Percentiles rank a stretch among this genome's conserved stretches.
Conservation (phyloP, 2,797 vertebrate genomes). For the Crenuchus spilurus region DNA sequence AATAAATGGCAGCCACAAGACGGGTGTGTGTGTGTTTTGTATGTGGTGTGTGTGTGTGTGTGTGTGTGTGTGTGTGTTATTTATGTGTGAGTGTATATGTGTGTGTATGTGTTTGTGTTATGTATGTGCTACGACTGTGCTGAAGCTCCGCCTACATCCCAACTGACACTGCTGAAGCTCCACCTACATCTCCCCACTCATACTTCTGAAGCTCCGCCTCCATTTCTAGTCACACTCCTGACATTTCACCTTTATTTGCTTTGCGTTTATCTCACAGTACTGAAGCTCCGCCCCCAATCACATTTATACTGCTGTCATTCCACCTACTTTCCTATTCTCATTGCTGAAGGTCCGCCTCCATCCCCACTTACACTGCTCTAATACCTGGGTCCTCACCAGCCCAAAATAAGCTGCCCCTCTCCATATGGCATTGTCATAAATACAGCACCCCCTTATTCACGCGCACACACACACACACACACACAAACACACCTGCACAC, state of each 20-base stretch:
- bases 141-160: neutral
- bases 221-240: neutral
- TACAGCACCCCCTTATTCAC: slow-evolving; percentile 14
- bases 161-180: neutral
- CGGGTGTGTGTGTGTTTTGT: slow-evolving; percentile 40
- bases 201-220: neutral
- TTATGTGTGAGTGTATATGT: too few species aligned
- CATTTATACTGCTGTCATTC: neutral
- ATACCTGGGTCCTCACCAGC: slow-evolving; percentile 50
- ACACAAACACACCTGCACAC: slow-evolving; percentile 30
- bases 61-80: slow-evolving; percentile 26
- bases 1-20: slow-evolving; percentile 79
- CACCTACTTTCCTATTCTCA: neutral
- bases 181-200: neutral
- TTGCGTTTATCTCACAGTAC: neutral
- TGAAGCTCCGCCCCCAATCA: neutral
- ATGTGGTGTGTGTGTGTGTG: too few species aligned
- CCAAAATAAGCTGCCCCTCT: slow-evolving; percentile 51
- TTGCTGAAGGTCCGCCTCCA: neutral
- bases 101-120: slow-evolving; percentile 22
- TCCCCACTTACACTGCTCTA: neutral
- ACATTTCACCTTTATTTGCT: neutral
- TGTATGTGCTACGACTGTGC: slow-evolving; percentile 37
- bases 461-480: neutral
- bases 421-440: slow-evolving; percentile 49